phyloP scores from a whole-genome alignment of 2,888 invertebrate genomes.

The Aphelenchoides bicaudatus region DNA sequence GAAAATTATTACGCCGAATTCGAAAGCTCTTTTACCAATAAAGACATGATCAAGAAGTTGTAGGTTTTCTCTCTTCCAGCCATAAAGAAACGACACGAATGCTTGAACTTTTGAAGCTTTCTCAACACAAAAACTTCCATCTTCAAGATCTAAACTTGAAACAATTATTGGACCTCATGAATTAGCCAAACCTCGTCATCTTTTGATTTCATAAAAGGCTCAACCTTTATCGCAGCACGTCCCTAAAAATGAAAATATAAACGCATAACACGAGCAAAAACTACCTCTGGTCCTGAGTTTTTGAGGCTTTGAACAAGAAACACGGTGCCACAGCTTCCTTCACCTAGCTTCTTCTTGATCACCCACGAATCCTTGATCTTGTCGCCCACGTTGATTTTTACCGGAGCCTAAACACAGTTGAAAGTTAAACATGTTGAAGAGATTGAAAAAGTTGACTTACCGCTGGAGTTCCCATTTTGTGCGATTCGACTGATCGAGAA shows the following conservation, averaged over 20 bases:
- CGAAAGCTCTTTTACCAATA: conserved; percentile 50
- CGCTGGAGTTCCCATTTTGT: no score
- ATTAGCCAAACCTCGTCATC: no score
- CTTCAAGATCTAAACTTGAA: conserved; percentile 52
- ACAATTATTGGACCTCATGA: conserved; percentile 43
- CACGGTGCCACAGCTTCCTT: conserved; percentile 42
- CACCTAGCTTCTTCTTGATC: conserved; percentile 49
- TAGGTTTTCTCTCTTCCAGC: conserved; percentile 38
- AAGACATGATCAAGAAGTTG: conserved; percentile 48
- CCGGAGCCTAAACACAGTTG: no score
- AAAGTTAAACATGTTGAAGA: no score
- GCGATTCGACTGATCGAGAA: no score
- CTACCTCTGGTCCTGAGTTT: conserved; percentile 12
- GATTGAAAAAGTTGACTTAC: no score
- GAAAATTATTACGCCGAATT: no score
- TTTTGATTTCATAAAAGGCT: conserved; percentile 43
- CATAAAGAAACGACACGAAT: conserved; percentile 40
- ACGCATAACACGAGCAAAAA: not conserved
- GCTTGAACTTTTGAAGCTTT: conserved; percentile 45
- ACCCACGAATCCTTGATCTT: conserved; percentile 36
- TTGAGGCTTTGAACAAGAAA: conserved; percentile 31
- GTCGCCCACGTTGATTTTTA: conserved; percentile 38
- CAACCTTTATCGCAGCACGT: conserved; percentile 48
- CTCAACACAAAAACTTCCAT: conserved; percentile 50
- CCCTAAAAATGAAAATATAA: conserved; percentile 8